Evolutionary conservation across 1,140 invertebrate genomes (phyloP).

Genomic region (Dufourea novaeangliae): DNA sequence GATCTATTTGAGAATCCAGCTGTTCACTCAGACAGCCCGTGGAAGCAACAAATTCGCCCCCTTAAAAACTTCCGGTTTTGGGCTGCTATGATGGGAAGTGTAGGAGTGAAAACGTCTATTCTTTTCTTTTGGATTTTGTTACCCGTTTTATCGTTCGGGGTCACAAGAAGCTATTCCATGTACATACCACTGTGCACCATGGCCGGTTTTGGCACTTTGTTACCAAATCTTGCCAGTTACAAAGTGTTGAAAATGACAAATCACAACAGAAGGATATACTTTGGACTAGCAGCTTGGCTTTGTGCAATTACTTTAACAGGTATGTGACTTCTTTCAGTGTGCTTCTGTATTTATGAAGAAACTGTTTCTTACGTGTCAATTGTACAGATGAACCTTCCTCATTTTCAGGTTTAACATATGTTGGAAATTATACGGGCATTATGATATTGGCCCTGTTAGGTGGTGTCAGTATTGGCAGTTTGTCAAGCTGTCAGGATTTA

Average conservation of each 20-base stretch:
- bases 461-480: conserved; percentile 31
- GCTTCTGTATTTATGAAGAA: neutral
- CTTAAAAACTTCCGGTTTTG: conserved; percentile 64
- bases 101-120: conserved; percentile 58
- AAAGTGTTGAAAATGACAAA: conserved; percentile 11
- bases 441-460: conserved; percentile 37
- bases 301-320: conserved; percentile 35
- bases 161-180: neutral
- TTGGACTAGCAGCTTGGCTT: conserved; percentile 52
- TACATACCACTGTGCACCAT: conserved; percentile 6
- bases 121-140: conserved; percentile 72
- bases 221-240: conserved; percentile 34
- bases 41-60: conserved; percentile 63
- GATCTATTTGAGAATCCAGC: conserved; percentile 60
- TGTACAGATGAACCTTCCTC: no score
- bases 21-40: conserved; percentile 35
- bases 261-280: conserved; percentile 53
- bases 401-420: conserved; percentile 29
- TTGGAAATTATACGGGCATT: conserved; percentile 17
- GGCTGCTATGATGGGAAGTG: conserved; percentile 58
- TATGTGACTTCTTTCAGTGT: neutral
- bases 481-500: conserved; percentile 47
- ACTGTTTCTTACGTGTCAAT: neutral
- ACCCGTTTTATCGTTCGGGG: conserved; percentile 46
- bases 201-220: conserved; percentile 39